Conservation (phyloP, 2,888 invertebrate genomes). For the Phengaris arion region DNA sequence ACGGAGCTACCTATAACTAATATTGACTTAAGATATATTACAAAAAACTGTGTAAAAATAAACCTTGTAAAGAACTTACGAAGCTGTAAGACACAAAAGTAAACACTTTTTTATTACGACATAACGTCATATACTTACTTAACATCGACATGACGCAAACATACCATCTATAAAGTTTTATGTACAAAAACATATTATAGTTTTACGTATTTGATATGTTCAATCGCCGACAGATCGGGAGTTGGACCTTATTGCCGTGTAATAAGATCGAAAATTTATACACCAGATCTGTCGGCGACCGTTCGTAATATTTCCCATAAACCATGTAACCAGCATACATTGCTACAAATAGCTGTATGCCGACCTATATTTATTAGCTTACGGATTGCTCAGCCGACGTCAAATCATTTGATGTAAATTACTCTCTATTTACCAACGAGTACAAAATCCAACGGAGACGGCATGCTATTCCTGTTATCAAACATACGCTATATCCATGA, state of each 20-base stretch:
- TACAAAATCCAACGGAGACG: too few relatives aligned
- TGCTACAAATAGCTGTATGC: background rate
- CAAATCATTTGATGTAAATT: constrained; percentile 14
- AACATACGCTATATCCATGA: too few relatives aligned
- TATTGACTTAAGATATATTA: background rate
- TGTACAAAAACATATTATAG: background rate
- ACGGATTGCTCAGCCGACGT: constrained; percentile 5
- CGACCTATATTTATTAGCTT: background rate
- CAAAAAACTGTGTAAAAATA: background rate
- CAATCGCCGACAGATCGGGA: too few relatives aligned
- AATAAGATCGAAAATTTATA: too few relatives aligned
- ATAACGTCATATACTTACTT: constrained; percentile 1
- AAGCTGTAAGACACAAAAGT: background rate
- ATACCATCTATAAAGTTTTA: background rate
- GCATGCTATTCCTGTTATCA: too few relatives aligned
- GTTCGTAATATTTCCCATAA: background rate
- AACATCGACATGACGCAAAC: background rate
- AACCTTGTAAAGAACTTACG: constrained; percentile 11
- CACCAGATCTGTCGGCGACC: too few relatives aligned
- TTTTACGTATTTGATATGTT: background rate
- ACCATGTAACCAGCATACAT: background rate
- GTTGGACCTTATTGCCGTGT: too few relatives aligned
- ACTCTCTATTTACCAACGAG: background rate
- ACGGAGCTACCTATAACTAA: background rate
- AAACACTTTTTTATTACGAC: constrained; percentile 13